Percentiles rank a stretch among this genome's conserved stretches.
Evolutionary conservation across 2,888 invertebrate genomes (phyloP).

Genomic region (Drosophila nigricruria): DNA sequence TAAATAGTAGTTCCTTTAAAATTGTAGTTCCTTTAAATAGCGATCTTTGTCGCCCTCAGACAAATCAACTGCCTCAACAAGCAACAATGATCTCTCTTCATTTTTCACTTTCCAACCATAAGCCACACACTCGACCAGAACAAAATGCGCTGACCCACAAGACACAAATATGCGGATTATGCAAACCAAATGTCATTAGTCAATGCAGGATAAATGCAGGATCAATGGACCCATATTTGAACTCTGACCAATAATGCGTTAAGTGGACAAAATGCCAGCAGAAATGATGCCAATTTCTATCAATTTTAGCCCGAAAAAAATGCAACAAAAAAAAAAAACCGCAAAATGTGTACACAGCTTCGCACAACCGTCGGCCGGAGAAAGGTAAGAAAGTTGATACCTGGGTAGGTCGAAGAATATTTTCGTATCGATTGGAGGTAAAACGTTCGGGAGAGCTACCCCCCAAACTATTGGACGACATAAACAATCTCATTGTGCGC

Average conservation of each 20-base stretch:
- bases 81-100: background rate
- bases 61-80: background rate
- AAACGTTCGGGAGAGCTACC: slow-evolving; percentile 28
- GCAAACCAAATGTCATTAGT: slow-evolving; percentile 72
- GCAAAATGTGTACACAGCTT: slow-evolving; percentile 53
- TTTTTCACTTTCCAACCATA: background rate
- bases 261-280: slow-evolving; percentile 66
- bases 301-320: slow-evolving; percentile 15
- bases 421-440: slow-evolving; percentile 25
- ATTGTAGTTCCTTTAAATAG: too few relatives aligned
- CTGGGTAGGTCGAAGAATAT: slow-evolving; percentile 18
- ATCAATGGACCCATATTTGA: slow-evolving; percentile 72
- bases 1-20: too few relatives aligned
- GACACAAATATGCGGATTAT: slow-evolving; percentile 56
- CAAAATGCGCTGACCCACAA: slow-evolving; percentile 62
- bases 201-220: slow-evolving; percentile 50
- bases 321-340: slow-evolving; percentile 51
- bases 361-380: slow-evolving; percentile 36
- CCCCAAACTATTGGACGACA: slow-evolving; percentile 67
- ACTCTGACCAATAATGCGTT: slow-evolving; percentile 69
- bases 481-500: slow-evolving; percentile 83
- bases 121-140: slow-evolving; percentile 41
- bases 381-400: slow-evolving; percentile 60
- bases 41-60: background rate
- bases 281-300: slow-evolving; percentile 61